Conservation (phyloP, 2,888 invertebrate species). For the Acleris holmiana region DNA sequence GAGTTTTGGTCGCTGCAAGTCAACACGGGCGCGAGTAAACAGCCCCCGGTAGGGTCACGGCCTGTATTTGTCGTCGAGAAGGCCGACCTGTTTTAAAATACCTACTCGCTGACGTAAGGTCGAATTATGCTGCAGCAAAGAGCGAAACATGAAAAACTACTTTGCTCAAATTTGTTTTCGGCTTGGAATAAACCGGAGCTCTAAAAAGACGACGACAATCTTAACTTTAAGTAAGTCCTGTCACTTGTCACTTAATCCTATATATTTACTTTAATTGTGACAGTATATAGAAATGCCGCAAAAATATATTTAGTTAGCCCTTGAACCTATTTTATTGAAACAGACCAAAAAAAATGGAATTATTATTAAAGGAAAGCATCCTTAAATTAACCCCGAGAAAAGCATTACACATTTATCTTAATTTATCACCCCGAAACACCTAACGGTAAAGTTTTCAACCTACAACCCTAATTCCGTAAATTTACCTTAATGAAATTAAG, state of each 20-base stretch:
- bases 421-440: constrained; percentile 22
- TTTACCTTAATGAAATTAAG: constrained; percentile 35
- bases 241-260: too few species aligned
- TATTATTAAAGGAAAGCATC: not conserved
- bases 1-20: constrained; percentile 72
- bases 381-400: constrained; percentile 6
- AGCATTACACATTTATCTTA: constrained; percentile 27
- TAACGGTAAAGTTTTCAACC: constrained; percentile 11
- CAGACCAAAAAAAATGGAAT: not conserved
- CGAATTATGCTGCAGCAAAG: not conserved
- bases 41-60: constrained; percentile 75
- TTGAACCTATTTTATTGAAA: not conserved
- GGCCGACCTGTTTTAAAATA: constrained; percentile 43
- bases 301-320: not conserved
- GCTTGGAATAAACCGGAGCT: too few species aligned
- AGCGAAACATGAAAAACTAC: too few species aligned
- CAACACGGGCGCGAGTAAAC: constrained; percentile 72
- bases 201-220: too few species aligned
- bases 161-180: too few species aligned
- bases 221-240: too few species aligned
- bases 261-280: too few species aligned
- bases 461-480: constrained; percentile 30
- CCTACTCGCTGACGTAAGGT: constrained; percentile 11
- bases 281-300: too few species aligned
- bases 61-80: constrained; percentile 63